Evolutionary conservation across 92 coral and sea anemone genomes (phyloP).

Genomic region (Galaxea fascicularis): DNA sequence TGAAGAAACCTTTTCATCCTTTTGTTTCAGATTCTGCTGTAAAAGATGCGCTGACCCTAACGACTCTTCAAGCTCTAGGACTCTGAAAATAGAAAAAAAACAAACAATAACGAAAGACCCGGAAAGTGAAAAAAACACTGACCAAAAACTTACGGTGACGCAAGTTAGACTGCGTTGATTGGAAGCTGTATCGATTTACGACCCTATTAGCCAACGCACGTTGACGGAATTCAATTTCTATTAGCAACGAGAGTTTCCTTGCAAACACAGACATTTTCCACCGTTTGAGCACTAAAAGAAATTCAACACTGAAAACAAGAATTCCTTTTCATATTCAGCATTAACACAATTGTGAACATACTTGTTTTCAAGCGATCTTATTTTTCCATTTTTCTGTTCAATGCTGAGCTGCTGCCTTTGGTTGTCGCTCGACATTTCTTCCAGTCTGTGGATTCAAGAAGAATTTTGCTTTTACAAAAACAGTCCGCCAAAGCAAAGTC

Average conservation of each 20-base stretch:
- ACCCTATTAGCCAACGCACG: too few relatives aligned
- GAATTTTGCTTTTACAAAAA: neutral
- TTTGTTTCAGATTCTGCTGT: constrained; percentile 68
- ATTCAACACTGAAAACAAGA: neutral
- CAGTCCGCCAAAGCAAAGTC: neutral
- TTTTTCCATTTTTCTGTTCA: constrained; percentile 77
- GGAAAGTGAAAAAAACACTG: neutral
- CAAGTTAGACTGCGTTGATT: too few relatives aligned
- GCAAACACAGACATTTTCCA: neutral
- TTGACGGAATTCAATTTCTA: too few relatives aligned
- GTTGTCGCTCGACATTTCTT: constrained; percentile 80
- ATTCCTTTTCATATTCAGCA: neutral
- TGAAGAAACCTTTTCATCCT: constrained; percentile 80
- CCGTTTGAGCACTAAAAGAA: neutral
- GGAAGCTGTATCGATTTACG: too few relatives aligned
- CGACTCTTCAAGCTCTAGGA: constrained; percentile 73
- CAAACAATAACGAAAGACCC: neutral
- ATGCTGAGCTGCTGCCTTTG: constrained; percentile 69
- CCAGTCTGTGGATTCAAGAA: constrained; percentile 66
- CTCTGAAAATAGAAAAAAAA: constrained; percentile 38
- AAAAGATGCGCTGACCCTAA: constrained; percentile 74
- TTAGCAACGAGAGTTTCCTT: too few relatives aligned
- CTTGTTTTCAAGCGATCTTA: constrained; percentile 86
- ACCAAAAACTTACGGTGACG: too few relatives aligned
- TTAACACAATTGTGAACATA: constrained; percentile 10